phyloP scores from a whole-genome alignment of 1,140 invertebrate genomes.

The Atta cephalotes region DNA sequence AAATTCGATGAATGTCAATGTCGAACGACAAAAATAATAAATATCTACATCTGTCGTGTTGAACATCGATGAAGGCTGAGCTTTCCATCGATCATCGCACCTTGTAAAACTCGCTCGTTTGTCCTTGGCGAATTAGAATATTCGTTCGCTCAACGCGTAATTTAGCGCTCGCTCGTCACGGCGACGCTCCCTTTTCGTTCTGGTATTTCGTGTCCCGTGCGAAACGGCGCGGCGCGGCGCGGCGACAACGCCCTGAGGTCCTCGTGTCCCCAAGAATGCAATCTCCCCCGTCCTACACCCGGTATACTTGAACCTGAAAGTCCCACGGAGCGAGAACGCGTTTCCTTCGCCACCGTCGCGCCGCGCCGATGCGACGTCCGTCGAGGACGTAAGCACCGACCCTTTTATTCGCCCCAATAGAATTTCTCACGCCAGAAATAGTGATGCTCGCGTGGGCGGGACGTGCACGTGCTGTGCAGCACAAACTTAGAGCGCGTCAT shows the following conservation, averaged over 20 bases:
- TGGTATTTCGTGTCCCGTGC: constrained; percentile 21
- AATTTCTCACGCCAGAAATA: constrained; percentile 56
- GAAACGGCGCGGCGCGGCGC: constrained; percentile 4
- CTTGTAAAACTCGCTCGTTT: constrained; percentile 50
- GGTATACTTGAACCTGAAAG: constrained; percentile 68
- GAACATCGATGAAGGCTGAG: neutral
- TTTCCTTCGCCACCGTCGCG: neutral
- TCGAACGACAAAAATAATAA: neutral
- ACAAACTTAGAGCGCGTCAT: constrained; percentile 45
- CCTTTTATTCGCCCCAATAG: constrained; percentile 43
- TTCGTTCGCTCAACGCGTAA: constrained; percentile 71
- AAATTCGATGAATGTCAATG: neutral
- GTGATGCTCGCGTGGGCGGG: constrained; percentile 33
- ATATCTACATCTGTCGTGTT: neutral
- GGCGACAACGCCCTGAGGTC: constrained; percentile 29
- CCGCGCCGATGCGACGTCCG: neutral
- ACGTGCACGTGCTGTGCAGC: constrained; percentile 45
- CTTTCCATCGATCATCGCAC: constrained; percentile 56
- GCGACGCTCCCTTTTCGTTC: constrained; percentile 72
- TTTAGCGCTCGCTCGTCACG: constrained; percentile 69
- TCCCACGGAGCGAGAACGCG: constrained; percentile 45
- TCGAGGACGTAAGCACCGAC: constrained; percentile 34
- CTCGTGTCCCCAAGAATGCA: constrained; percentile 46
- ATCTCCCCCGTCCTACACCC: neutral
- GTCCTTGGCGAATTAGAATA: constrained; percentile 81